Conservation (phyloP, 2,113 vertebrate species). For the Pholis gunnellus region DNA sequence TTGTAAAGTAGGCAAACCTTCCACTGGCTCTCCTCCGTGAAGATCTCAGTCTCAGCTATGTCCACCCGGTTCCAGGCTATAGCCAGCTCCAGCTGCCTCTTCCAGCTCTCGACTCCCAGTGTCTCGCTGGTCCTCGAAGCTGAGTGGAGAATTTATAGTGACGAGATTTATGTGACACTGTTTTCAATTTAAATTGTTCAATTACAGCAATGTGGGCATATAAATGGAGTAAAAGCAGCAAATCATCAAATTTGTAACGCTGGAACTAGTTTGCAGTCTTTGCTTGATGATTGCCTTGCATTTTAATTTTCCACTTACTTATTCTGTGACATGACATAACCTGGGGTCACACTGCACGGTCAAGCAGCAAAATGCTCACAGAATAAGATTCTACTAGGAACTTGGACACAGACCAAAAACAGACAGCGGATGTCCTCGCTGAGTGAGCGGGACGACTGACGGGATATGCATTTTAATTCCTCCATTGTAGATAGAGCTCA, state of each 20-base stretch:
- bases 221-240: neutral
- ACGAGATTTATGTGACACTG: neutral
- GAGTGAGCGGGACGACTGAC: neutral
- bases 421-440: neutral
- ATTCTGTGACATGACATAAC: neutral
- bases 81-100: slow-evolving; percentile 93
- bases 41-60: slow-evolving; percentile 94
- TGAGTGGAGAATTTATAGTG: slow-evolving; percentile 63
- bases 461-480: slow-evolving; percentile 23
- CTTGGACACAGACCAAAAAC: neutral
- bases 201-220: neutral
- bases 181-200: neutral
- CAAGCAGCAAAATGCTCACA: neutral
- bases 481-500: neutral
- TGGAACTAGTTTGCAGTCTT: neutral
- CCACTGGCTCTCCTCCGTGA: slow-evolving; percentile 92
- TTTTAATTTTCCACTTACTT: too few species aligned
- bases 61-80: slow-evolving; percentile 97
- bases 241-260: neutral
- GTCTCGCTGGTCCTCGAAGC: slow-evolving; percentile 87
- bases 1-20: slow-evolving; percentile 70
- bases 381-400: neutral
- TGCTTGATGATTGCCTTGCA: neutral
- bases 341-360: too few species aligned
- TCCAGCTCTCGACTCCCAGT: slow-evolving; percentile 86